phyloP scores from a whole-genome alignment of 2,888 invertebrate genomes.

The Patella ulyssiponensis region DNA sequence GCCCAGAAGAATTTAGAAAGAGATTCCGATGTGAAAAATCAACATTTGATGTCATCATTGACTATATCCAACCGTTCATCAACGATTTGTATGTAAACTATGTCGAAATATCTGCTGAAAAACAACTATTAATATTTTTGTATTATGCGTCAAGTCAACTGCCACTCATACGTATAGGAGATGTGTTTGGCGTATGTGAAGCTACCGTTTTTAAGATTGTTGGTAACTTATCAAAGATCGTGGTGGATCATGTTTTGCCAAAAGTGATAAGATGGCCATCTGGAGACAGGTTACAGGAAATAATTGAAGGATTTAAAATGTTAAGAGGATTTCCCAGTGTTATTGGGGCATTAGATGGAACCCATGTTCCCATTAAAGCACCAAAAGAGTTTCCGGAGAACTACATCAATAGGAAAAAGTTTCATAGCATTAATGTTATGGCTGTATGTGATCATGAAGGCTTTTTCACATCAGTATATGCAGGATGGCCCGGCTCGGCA shows the following conservation, averaged over 20 bases:
- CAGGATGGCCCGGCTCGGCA: slow-evolving; percentile 4
- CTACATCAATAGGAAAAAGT: background rate
- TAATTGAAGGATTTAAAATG: slow-evolving; percentile 4
- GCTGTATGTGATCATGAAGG: slow-evolving; percentile 1
- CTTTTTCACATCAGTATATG: slow-evolving; percentile 5
- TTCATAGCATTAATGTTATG: background rate
- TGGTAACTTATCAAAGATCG: background rate
- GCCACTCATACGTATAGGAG: background rate
- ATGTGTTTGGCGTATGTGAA: background rate
- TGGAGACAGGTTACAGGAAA: background rate
- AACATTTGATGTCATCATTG: background rate
- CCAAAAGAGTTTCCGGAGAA: background rate
- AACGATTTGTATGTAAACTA: background rate
- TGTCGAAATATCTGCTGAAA: background rate
- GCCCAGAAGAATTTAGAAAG: too few relatives aligned
- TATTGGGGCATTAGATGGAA: slow-evolving; percentile 7
- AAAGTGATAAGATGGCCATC: slow-evolving; percentile 1
- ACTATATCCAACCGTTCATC: background rate
- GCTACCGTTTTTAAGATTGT: background rate
- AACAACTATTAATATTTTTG: background rate
- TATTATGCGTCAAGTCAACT: background rate
- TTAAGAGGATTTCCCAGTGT: background rate
- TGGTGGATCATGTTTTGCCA: background rate
- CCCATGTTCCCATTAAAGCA: slow-evolving; percentile 7
- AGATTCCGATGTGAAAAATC: too few relatives aligned